A percentile compares a stretch with the other conserved stretches of the same genome.
Conservation (phyloP, 2,797 vertebrate genomes). For the Peromyscus eremicus region DNA sequence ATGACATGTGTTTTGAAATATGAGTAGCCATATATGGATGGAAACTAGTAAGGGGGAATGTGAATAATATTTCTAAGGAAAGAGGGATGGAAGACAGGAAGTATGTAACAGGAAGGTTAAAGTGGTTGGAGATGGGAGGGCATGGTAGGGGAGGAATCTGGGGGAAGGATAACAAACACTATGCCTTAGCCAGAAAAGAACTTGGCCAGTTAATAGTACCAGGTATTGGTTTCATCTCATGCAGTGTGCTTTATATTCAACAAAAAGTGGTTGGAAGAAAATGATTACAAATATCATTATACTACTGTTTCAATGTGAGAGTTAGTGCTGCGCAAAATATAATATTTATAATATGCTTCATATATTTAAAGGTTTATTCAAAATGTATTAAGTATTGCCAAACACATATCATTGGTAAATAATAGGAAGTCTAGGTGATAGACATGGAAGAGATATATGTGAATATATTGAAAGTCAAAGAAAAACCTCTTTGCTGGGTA, state of each 20-base stretch:
- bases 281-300: neutral
- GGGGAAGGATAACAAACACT: neutral
- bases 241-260: neutral
- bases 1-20: neutral
- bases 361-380: neutral
- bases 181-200: neutral
- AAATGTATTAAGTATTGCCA: neutral
- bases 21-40: neutral
- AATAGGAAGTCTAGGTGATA: neutral
- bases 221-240: neutral
- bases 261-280: neutral
- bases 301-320: neutral
- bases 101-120: neutral
- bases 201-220: no score
- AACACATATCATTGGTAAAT: neutral
- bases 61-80: neutral
- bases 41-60: no score
- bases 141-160: no score
- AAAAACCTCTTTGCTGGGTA: neutral
- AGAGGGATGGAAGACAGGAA: neutral
- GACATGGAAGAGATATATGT: neutral
- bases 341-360: neutral
- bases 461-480: neutral
- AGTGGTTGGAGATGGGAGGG: neutral
- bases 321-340: neutral